These are phyloP conservation scores for Diorhabda sublineata DNA, from an alignment of 1,140 invertebrate genomes.

Conservation along the genomic window DNA sequence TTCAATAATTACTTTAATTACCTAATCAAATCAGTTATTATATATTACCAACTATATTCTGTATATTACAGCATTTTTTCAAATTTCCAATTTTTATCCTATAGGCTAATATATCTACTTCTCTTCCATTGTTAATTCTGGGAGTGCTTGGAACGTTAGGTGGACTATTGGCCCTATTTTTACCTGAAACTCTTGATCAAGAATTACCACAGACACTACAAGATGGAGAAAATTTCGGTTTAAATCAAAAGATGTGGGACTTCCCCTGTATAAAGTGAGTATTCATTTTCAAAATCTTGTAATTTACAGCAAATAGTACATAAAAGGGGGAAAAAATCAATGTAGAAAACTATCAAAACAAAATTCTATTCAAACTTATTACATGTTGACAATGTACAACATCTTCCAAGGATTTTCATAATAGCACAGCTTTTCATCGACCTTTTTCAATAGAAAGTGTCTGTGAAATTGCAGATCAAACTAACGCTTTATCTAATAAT, in stretches of 20 bases:
- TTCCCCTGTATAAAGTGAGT: conserved; percentile 67
- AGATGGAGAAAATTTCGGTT: conserved; percentile 81
- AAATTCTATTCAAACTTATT: background rate
- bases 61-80: conserved; percentile 15
- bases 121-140: conserved; percentile 69
- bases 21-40: no score
- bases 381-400: background rate
- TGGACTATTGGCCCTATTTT: conserved; percentile 65
- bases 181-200: conserved; percentile 79
- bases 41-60: background rate
- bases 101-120: conserved; percentile 61
- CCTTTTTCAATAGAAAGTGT: background rate
- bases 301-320: background rate
- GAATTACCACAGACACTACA: conserved; percentile 77
- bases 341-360: background rate
- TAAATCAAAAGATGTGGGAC: conserved; percentile 71
- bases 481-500: no score
- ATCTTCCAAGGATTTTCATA: background rate
- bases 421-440: background rate
- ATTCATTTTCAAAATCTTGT: background rate
- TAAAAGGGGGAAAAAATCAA: no score
- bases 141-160: conserved; percentile 69
- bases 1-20: no score
- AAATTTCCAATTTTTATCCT: conserved; percentile 27
- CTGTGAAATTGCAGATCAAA: background rate